phyloP scores from a whole-genome alignment of 2,888 invertebrate species.

The Lasioglossum zephyrum region DNA sequence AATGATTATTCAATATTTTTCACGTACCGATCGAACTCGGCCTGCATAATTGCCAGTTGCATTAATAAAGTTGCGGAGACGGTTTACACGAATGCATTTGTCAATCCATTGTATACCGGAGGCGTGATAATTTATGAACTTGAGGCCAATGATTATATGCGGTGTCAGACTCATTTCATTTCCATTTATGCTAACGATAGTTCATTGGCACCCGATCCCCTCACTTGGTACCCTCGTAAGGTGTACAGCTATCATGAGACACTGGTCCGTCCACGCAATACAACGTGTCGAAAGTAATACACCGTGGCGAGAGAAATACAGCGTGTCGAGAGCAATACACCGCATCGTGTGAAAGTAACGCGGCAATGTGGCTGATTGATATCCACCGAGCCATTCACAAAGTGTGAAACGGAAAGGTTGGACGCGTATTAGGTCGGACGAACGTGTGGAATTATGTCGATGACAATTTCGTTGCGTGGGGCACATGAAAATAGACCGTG shows the following conservation, averaged over 20 bases:
- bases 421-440: neutral
- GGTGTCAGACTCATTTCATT: conserved; percentile 27
- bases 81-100: neutral
- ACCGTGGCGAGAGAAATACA: neutral
- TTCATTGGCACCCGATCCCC: conserved; percentile 55
- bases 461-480: neutral
- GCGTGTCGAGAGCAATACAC: conserved; percentile 23
- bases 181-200: conserved; percentile 37
- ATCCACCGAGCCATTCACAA: neutral
- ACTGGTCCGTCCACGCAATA: conserved; percentile 35
- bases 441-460: conserved; percentile 1
- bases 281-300: conserved; percentile 18
- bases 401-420: neutral
- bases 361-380: conserved; percentile 5
- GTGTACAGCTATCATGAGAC: conserved; percentile 33
- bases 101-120: neutral
- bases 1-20: neutral
- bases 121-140: conserved; percentile 49
- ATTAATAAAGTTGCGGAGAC: neutral
- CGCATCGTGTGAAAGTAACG: conserved; percentile 29
- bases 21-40: neutral
- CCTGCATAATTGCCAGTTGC: neutral
- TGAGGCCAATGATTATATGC: conserved; percentile 34
- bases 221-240: conserved; percentile 33
- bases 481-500: conserved; percentile 18